Conservation (phyloP, 2,113 vertebrate genomes). For the Hypanus sabinus region DNA sequence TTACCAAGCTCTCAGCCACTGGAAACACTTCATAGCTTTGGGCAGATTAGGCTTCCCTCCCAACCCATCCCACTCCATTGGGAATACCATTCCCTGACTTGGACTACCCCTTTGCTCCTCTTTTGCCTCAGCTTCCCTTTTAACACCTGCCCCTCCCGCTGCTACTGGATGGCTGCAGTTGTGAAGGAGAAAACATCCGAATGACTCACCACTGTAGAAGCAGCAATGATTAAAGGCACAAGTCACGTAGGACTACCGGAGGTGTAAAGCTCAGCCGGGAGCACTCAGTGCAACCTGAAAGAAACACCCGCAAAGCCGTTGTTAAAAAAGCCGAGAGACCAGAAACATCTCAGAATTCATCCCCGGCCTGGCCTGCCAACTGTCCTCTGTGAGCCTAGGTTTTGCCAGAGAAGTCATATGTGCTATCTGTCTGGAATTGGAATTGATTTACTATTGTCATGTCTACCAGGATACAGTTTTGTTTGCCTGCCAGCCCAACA, state of each 20-base stretch:
- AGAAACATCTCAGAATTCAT: neutral
- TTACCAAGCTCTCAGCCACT: neutral
- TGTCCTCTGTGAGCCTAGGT: neutral
- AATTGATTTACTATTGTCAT: no score
- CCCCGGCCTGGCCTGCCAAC: neutral
- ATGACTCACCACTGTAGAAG: neutral
- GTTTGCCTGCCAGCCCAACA: no score
- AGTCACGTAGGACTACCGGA: neutral
- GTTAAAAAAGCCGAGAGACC: neutral
- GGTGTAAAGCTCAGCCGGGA: neutral
- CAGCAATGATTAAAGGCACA: neutral
- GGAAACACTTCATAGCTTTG: neutral
- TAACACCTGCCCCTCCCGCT: neutral
- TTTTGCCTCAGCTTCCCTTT: neutral
- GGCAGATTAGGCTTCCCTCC: neutral
- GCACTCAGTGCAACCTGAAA: neutral
- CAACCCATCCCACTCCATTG: no score
- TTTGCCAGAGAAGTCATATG: neutral
- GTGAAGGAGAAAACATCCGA: neutral
- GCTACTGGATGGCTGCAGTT: no score
- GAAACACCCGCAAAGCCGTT: neutral
- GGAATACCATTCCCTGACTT: neutral
- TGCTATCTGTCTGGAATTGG: neutral
- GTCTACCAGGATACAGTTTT: no score
- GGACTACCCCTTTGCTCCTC: neutral